phyloP scores from a whole-genome alignment of 1,140 invertebrate genomes.

The Teleogryllus occipitalis region DNA sequence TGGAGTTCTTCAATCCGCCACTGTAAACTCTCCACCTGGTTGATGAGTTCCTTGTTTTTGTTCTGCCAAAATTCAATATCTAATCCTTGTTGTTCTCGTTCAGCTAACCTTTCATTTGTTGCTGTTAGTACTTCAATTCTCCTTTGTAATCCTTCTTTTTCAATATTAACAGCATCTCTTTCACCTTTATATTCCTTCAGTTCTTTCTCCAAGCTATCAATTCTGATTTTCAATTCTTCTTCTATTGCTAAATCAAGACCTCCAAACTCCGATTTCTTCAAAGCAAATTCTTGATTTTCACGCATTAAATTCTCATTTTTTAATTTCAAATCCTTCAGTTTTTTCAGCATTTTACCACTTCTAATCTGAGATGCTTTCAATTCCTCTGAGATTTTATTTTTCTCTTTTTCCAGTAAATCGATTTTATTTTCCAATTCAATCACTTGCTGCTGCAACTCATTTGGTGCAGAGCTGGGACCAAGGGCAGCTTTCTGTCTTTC shows the following conservation, averaged over 20 bases:
- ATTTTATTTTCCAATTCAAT: constrained; percentile 40
- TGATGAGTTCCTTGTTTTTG: constrained; percentile 59
- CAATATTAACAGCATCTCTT: constrained; percentile 47
- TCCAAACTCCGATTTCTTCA: constrained; percentile 46
- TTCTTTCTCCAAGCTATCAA: constrained; percentile 53
- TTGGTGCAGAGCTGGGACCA: neutral
- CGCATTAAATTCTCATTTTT: constrained; percentile 41
- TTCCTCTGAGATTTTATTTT: constrained; percentile 43
- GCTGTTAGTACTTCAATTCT: constrained; percentile 62
- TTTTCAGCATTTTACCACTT: constrained; percentile 60
- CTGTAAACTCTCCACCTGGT: constrained; percentile 35
- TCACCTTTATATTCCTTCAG: constrained; percentile 48
- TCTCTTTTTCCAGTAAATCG: constrained; percentile 41
- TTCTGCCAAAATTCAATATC: constrained; percentile 57
- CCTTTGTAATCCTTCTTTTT: constrained; percentile 58
- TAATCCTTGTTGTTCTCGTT: constrained; percentile 71
- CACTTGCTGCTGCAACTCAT: constrained; percentile 20
- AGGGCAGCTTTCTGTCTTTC: constrained; percentile 18
- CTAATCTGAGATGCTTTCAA: constrained; percentile 51
- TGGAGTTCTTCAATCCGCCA: constrained; percentile 40
- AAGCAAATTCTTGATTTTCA: constrained; percentile 26
- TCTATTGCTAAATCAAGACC: constrained; percentile 64
- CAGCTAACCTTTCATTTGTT: constrained; percentile 66
- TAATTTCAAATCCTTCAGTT: constrained; percentile 62
- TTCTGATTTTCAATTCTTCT: constrained; percentile 61